These are phyloP conservation scores for Rhagonycha lutea DNA, from an alignment of 2,888 invertebrate genomes.

Conservation along the genomic window DNA sequence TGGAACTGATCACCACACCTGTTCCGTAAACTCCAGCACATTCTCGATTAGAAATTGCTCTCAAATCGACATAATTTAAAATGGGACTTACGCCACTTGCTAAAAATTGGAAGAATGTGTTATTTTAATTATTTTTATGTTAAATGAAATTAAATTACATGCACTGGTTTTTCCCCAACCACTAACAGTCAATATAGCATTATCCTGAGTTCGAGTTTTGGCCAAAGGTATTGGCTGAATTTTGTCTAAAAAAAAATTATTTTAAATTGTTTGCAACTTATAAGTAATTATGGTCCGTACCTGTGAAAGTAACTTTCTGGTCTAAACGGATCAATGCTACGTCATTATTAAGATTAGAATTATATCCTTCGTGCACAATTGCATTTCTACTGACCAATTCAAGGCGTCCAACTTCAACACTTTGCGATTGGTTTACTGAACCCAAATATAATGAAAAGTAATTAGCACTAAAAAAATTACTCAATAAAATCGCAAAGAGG, in stretches of 20 bases:
- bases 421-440: background rate
- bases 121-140: no score
- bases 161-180: constrained; percentile 40
- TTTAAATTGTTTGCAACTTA: background rate
- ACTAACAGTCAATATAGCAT: constrained; percentile 30
- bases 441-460: background rate
- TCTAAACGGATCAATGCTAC: constrained; percentile 33
- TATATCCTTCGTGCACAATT: constrained; percentile 27
- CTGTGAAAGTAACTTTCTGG: constrained; percentile 22
- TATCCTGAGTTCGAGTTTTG: constrained; percentile 2
- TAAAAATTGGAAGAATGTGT: background rate
- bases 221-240: constrained; percentile 35
- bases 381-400: constrained; percentile 6
- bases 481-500: background rate
- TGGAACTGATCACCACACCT: constrained; percentile 26
- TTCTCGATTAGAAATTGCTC: constrained; percentile 38
- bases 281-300: background rate
- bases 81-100: background rate
- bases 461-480: constrained; percentile 3
- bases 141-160: constrained; percentile 24
- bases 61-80: constrained; percentile 38
- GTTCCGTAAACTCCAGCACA: constrained; percentile 38
- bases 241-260: constrained; percentile 22
- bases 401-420: constrained; percentile 14
- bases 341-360: constrained; percentile 31